A percentile compares a stretch with the other conserved stretches of the same genome.
phyloP scores from a whole-genome alignment of 2,888 invertebrate species.

The Phytoseiulus persimilis region DNA sequence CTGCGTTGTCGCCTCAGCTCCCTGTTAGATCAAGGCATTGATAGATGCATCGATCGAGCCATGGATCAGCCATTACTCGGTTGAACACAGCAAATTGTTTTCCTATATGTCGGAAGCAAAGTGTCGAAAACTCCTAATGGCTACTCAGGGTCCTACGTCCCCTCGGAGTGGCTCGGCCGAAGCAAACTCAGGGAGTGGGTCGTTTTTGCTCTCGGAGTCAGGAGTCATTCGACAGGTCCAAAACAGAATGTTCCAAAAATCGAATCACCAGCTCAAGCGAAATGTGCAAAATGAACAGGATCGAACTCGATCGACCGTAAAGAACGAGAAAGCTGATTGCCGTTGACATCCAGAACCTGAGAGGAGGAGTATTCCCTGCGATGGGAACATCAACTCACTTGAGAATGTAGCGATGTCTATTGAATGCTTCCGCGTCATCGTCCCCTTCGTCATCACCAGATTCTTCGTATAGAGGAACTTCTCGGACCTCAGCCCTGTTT shows the following conservation, averaged over 20 bases:
- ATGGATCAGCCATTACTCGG: not conserved
- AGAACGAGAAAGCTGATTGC: no score
- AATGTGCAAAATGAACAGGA: no score
- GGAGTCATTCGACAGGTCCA: no score
- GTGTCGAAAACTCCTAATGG: not conserved
- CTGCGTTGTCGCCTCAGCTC: conserved; percentile 16
- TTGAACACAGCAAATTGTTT: not conserved
- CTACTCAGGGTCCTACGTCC: not conserved
- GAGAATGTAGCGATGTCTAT: conserved; percentile 18
- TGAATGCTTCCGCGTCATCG: not conserved
- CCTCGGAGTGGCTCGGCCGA: not conserved
- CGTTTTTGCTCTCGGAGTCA: no score
- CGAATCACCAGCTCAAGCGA: no score
- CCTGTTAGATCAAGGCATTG: not conserved
- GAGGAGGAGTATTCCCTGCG: no score
- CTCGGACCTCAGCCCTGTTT: not conserved
- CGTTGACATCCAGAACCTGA: no score
- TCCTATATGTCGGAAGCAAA: not conserved
- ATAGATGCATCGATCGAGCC: not conserved
- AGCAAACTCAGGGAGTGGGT: no score
- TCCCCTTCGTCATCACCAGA: conserved; percentile 7
- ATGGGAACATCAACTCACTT: not conserved
- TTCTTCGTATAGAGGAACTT: conserved; percentile 25
- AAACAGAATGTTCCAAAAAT: no score
- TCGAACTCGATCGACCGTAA: no score